These are phyloP conservation scores for Hephaestus fuliginosus DNA, from an alignment of 2,797 vertebrate genomes.

Conservation along the genomic window DNA sequence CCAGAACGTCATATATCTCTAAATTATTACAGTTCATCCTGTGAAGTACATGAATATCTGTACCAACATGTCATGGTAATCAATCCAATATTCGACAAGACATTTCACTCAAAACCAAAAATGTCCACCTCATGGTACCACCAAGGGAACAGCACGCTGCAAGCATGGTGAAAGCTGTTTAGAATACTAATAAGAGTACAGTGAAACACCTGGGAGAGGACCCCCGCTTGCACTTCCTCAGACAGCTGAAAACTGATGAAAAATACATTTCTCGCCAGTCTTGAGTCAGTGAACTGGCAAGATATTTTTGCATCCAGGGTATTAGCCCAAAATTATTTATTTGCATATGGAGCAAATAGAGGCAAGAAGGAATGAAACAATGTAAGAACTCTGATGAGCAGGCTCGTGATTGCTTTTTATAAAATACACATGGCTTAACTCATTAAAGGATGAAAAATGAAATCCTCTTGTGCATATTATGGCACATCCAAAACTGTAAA, in stretches of 20 bases:
- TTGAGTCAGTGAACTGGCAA: slow-evolving; percentile 4
- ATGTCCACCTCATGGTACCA: not conserved
- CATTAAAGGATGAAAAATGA: not conserved
- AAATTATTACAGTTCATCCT: not conserved
- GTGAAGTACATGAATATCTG: not conserved
- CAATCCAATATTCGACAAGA: not conserved
- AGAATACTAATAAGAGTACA: not conserved
- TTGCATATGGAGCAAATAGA: not conserved
- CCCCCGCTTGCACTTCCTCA: not conserved
- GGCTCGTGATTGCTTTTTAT: not conserved
- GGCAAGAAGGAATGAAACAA: not conserved
- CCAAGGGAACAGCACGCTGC: not conserved
- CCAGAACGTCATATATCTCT: not conserved
- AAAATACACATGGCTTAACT: slow-evolving; percentile 8
- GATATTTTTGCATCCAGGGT: not conserved
- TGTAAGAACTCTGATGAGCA: not conserved
- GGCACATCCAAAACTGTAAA: not conserved
- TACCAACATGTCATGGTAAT: not conserved
- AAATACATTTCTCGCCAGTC: not conserved
- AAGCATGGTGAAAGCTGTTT: not conserved
- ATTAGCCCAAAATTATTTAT: not conserved
- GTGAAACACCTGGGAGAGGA: not conserved
- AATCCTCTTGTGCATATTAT: not conserved
- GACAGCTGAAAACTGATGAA: not conserved
- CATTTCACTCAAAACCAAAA: not conserved